phyloP scores from a whole-genome alignment of 1,140 invertebrate genomes.

The Diorhabda sublineata region DNA sequence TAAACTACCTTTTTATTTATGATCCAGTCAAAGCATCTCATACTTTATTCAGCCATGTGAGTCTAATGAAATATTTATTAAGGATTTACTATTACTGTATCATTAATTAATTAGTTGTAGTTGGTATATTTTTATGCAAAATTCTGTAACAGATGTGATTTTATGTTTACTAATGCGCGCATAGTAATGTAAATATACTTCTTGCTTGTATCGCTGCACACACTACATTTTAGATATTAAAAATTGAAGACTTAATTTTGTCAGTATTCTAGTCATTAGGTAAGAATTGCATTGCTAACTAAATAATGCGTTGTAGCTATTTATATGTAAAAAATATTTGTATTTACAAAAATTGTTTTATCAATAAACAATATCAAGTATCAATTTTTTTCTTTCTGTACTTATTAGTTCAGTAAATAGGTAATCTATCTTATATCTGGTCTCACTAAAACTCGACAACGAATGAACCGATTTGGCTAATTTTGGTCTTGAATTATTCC shows the following conservation, averaged over 20 bases:
- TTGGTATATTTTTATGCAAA: conserved; percentile 7
- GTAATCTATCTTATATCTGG: too few relatives aligned
- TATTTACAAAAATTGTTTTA: conserved; percentile 40
- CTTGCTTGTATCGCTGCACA: conserved; percentile 20
- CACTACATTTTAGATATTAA: conserved; percentile 34
- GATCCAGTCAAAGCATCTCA: too few relatives aligned
- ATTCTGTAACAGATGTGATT: conserved; percentile 24
- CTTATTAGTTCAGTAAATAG: too few relatives aligned
- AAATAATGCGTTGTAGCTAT: conserved; percentile 39
- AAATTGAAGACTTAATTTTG: conserved; percentile 45
- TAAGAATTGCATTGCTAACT: conserved; percentile 38
- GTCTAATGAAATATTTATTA: not conserved
- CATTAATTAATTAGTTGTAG: conserved; percentile 13
- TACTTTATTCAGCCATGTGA: too few relatives aligned
- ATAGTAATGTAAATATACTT: conserved; percentile 14
- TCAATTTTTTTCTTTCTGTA: conserved; percentile 6
- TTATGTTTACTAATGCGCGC: conserved; percentile 7
- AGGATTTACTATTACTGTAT: conserved; percentile 9
- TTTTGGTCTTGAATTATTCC: too few relatives aligned
- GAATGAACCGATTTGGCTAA: too few relatives aligned
- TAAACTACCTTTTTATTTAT: too few relatives aligned
- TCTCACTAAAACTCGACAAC: too few relatives aligned
- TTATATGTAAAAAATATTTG: conserved; percentile 39
- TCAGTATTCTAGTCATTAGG: conserved; percentile 49
- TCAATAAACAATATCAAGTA: conserved; percentile 33